A percentile compares a stretch with the other conserved stretches of the same genome.
phyloP scores from a whole-genome alignment of 2,113 vertebrate species.

The Myodes glareolus region DNA sequence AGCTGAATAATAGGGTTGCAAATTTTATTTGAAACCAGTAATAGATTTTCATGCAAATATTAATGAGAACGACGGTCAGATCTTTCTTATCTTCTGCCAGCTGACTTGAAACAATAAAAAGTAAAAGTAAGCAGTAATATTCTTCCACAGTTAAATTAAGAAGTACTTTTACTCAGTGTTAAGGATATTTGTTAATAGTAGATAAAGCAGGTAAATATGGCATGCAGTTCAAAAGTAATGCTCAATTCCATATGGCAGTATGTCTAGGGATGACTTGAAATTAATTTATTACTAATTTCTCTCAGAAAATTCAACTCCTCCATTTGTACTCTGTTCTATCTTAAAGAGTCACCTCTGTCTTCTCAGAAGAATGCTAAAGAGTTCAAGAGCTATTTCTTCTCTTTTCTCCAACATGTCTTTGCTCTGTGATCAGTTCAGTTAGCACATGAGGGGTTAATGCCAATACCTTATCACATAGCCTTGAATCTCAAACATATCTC shows the following conservation, averaged over 20 bases:
- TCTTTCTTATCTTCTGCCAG: background rate
- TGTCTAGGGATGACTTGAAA: background rate
- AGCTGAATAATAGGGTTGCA: background rate
- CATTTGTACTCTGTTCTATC: background rate
- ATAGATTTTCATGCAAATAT: background rate
- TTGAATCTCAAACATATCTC: background rate
- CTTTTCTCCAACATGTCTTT: background rate
- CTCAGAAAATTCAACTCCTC: background rate
- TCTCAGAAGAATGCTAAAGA: background rate
- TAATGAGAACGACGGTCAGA: background rate
- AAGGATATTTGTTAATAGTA: background rate
- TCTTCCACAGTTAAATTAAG: background rate
- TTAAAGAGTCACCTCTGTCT: background rate
- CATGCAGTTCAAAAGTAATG: background rate
- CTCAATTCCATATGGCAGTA: background rate
- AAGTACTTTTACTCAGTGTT: background rate
- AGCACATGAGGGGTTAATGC: background rate
- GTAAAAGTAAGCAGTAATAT: background rate
- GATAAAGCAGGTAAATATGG: background rate
- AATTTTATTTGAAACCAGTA: slow-evolving; percentile 32
- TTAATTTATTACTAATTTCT: background rate
- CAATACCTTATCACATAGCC: background rate
- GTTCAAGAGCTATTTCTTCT: background rate
- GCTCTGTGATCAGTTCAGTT: background rate
- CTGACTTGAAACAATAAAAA: background rate